Percentiles rank a stretch among this genome's conserved stretches.
These are phyloP conservation scores for Leptinotarsa tumamoca DNA, from an alignment of 2,888 invertebrate species.

Conservation along the genomic window DNA sequence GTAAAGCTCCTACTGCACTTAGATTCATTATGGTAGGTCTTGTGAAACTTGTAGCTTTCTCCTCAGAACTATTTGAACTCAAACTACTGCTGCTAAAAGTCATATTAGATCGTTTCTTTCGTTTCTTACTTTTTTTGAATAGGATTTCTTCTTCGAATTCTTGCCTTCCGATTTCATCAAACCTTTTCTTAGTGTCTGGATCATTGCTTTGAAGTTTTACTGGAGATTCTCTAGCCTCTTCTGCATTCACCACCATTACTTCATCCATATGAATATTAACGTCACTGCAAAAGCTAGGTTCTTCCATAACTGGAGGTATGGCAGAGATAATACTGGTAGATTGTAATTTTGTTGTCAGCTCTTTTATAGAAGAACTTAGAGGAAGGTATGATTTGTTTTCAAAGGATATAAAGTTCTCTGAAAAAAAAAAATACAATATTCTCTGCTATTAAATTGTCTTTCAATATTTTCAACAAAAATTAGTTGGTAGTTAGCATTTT, in stretches of 20 bases:
- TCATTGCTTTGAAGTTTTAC: constrained; percentile 66
- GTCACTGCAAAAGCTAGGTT: constrained; percentile 49
- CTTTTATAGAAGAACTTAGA: constrained; percentile 58
- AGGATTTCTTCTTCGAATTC: constrained; percentile 79
- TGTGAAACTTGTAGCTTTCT: constrained; percentile 53
- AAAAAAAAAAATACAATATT: constrained; percentile 18
- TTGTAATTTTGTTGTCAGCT: constrained; percentile 61
- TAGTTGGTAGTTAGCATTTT: no score
- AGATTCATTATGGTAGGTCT: constrained; percentile 67
- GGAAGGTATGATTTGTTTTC: constrained; percentile 45
- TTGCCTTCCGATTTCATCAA: constrained; percentile 79
- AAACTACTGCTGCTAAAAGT: constrained; percentile 52
- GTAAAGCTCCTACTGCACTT: constrained; percentile 67
- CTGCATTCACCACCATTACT: constrained; percentile 71
- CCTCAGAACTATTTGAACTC: constrained; percentile 62
- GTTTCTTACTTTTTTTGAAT: constrained; percentile 72
- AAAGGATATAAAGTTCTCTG: constrained; percentile 32
- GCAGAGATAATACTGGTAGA: constrained; percentile 59
- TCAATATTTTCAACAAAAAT: no score
- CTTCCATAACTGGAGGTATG: constrained; percentile 58
- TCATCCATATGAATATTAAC: constrained; percentile 65
- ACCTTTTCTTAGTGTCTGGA: constrained; percentile 64
- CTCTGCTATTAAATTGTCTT: no score
- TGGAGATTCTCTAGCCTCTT: constrained; percentile 82
- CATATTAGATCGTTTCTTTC: constrained; percentile 63